A percentile compares a stretch with the other conserved stretches of the same genome.
phyloP scores from a whole-genome alignment of 2,888 invertebrate species.

The Cephus nigrinus region DNA sequence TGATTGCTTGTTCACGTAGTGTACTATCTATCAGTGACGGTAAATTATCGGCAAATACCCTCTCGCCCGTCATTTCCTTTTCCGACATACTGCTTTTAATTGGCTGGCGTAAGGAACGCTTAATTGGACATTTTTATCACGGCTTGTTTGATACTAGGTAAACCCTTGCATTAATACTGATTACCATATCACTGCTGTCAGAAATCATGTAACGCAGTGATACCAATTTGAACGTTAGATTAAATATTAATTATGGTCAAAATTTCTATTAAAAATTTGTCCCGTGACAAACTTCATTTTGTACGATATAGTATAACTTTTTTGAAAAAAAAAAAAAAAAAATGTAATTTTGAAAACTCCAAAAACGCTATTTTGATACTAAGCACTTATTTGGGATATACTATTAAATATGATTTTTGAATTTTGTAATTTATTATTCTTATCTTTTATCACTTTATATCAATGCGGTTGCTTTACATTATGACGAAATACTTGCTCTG shows the following conservation, averaged over 20 bases:
- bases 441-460: not conserved
- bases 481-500: not conserved
- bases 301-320: not conserved
- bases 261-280: not conserved
- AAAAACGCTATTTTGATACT: not conserved
- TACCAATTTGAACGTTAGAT: not conserved
- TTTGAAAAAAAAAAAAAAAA: not conserved
- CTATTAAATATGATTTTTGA: not conserved
- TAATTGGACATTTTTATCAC: not conserved
- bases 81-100: not conserved
- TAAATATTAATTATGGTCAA: not conserved
- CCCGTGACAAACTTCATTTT: not conserved
- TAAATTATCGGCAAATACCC: not conserved
- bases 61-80: not conserved
- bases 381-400: not conserved
- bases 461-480: not conserved
- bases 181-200: not conserved
- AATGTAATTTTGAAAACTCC: not conserved
- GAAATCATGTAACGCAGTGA: not conserved
- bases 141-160: not conserved
- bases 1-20: not conserved
- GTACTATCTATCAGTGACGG: not conserved
- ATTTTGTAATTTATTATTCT: not conserved
- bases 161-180: not conserved
- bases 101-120: not conserved